Evolutionary conservation across 2,888 invertebrate genomes (phyloP).

Genomic region (Entomobrya multifasciata): DNA sequence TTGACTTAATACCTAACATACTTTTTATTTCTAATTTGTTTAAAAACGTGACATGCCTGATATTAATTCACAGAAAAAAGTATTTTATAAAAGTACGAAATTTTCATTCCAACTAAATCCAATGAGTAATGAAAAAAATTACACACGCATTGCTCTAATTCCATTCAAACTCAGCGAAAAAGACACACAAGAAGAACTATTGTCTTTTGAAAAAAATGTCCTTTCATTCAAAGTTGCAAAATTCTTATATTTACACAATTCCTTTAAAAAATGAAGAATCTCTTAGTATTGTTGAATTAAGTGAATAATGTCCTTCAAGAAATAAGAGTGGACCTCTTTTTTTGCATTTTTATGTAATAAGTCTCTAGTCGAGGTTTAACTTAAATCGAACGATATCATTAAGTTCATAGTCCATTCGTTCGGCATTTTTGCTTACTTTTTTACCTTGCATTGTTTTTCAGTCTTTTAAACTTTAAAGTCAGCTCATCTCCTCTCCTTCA

Average conservation of each 20-base stretch:
- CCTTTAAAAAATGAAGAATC: no score
- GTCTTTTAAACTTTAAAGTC: not conserved
- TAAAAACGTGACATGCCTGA: slow-evolving; percentile 6
- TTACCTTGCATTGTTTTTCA: no score
- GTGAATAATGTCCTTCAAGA: not conserved
- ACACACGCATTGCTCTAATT: slow-evolving; percentile 7
- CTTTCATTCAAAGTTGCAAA: no score
- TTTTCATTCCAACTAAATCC: slow-evolving; percentile 12
- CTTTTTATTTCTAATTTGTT: not conserved
- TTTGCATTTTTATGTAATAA: not conserved
- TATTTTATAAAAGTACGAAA: not conserved
- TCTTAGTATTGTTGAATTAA: not conserved
- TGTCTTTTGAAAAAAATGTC: not conserved
- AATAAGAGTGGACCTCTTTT: slow-evolving; percentile 4
- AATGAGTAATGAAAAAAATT: slow-evolving; percentile 17
- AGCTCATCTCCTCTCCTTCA: not conserved
- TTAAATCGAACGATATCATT: not conserved
- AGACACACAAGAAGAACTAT: slow-evolving; percentile 7
- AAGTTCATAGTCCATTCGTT: no score
- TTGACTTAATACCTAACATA: not conserved
- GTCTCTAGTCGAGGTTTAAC: not conserved
- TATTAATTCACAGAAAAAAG: not conserved
- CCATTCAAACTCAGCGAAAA: no score
- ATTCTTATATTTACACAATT: no score
- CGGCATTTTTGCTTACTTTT: no score